These are phyloP conservation scores for Xiphophorus maculatus DNA, from an alignment of 2,113 vertebrate species.

Conservation along the genomic window DNA sequence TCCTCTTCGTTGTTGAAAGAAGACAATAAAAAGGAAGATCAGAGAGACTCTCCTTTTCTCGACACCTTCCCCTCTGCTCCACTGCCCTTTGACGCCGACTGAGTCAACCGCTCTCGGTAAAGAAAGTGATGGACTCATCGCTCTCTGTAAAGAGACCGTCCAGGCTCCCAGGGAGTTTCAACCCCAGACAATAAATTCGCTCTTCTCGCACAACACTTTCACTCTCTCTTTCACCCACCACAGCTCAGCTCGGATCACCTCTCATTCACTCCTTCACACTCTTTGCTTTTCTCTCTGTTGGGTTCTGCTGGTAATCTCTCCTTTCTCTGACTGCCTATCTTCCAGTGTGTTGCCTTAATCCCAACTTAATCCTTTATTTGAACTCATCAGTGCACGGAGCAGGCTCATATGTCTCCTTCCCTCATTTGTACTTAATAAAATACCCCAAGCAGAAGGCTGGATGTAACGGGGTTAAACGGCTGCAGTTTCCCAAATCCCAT, in stretches of 20 bases:
- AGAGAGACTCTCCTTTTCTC: conserved; percentile 33
- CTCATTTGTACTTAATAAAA: background rate
- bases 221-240: conserved; percentile 32
- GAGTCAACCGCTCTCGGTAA: conserved; percentile 43
- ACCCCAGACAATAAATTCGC: conserved; percentile 62
- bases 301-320: conserved; percentile 3
- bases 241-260: conserved; percentile 18
- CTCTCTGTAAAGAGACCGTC: conserved; percentile 58
- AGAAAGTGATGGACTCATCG: conserved; percentile 15
- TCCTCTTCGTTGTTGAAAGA: conserved; percentile 39
- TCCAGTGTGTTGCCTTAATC: conserved; percentile 39
- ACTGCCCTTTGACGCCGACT: conserved; percentile 62
- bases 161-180: conserved; percentile 55
- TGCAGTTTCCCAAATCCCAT: background rate
- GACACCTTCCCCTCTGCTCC: conserved; percentile 33
- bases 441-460: background rate
- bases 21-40: conserved; percentile 47
- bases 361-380: conserved; percentile 47
- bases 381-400: conserved; percentile 16
- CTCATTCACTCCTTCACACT: conserved; percentile 50
- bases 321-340: conserved; percentile 18
- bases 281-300: conserved; percentile 19
- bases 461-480: background rate
- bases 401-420: background rate
- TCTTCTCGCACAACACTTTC: conserved; percentile 49